Evolutionary conservation across 2,888 invertebrate genomes (phyloP), one percentile per base, ranked within the genome.

Genomic region (Oligia strigilis): DNA sequence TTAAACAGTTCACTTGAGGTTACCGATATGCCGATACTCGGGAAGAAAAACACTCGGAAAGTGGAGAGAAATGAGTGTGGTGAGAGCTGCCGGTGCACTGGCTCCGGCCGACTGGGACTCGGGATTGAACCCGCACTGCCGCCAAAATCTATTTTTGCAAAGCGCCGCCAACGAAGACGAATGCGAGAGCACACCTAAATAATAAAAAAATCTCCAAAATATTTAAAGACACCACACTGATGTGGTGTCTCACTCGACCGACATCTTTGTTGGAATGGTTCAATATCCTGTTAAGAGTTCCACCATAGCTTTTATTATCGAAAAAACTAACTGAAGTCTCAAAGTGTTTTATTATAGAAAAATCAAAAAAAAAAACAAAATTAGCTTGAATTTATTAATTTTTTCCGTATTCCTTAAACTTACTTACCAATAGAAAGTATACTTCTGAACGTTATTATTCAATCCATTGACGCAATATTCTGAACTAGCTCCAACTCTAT

Each of bases 101-200:
- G 92, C 94, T 91, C 88, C 90, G 93, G 92, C 93, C 90, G 91
- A 91, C 92, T 94, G 95, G 94, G 95, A 94, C 92, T 96, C 94
- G 94, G 95, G 95, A 95, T 92, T 94, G 93, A 93, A 93, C 93
- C 94, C 94, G 92, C 93, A 93, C 94, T 94, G 94, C 95, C 96
- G 96, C 95, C 97, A 95, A 95, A 97, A 94, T 95, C 97, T 97
- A 97, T 97, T 97, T 97, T 97, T 95, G 97, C 97, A 93, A 95
- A 94, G 95, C 96, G 95, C 96, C 95, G 95, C 94, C 94, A 94
- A 92, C 94, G 93, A 93, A 94, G 92, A 95, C 94, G 94, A 94
- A 94, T 95, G 93, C 93, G 93, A 95, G 94, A 95, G 94, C 94
- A 93, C 93, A 92, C 94, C 93, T 91, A 93, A 95, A 95, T 92